These are phyloP conservation scores for Lasioglossum zephyrum DNA, from an alignment of 2,888 invertebrate species.

Conservation along the genomic window DNA sequence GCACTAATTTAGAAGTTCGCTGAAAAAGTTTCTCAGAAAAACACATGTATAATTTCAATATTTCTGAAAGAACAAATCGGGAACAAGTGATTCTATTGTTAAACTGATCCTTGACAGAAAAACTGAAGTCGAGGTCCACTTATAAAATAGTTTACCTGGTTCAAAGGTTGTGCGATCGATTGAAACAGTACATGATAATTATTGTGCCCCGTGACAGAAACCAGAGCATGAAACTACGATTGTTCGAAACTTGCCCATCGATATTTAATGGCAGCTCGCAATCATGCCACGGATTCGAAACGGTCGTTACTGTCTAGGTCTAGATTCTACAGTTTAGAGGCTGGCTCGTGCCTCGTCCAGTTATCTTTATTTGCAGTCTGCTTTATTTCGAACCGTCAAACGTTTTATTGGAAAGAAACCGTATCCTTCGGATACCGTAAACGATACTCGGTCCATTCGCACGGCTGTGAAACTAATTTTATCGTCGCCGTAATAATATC, in stretches of 20 bases:
- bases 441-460: constrained; percentile 27
- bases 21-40: no score
- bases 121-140: not conserved
- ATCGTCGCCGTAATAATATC: constrained; percentile 49
- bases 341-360: constrained; percentile 22
- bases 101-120: not conserved
- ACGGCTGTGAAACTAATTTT: constrained; percentile 59
- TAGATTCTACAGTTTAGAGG: not conserved
- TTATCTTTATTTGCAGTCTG: constrained; percentile 30
- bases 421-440: constrained; percentile 16
- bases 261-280: constrained; percentile 1
- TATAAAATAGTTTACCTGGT: not conserved
- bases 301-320: constrained; percentile 25
- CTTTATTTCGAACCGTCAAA: constrained; percentile 34
- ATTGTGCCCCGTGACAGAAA: constrained; percentile 12
- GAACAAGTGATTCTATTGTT: no score
- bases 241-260: constrained; percentile 19
- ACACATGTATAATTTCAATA: no score
- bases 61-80: no score
- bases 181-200: not conserved
- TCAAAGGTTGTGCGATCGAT: not conserved
- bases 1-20: no score
- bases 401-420: constrained; percentile 16
- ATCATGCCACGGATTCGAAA: constrained; percentile 37
- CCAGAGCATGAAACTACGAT: constrained; percentile 18